A percentile compares a stretch with the other conserved stretches of the same genome.
Evolutionary conservation across 2,113 vertebrate species (phyloP).

Genomic region (Origma solitaria): DNA sequence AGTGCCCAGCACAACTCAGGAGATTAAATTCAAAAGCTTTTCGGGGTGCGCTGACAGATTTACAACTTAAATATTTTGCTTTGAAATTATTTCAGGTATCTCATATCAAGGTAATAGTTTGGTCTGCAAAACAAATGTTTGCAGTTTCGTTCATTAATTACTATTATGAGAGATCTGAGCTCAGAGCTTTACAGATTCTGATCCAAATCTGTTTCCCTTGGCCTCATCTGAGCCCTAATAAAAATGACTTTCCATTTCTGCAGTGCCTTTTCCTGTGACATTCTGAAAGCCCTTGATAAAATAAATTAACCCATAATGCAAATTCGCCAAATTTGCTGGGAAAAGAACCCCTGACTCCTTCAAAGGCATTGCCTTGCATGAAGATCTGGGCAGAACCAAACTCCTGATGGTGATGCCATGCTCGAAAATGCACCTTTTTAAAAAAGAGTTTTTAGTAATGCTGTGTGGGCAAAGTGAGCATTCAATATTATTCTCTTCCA

Average conservation of each 20-base stretch:
- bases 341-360: not conserved
- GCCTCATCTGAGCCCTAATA: not conserved
- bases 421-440: not conserved
- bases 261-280: not conserved
- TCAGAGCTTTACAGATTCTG: not conserved
- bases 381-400: not conserved
- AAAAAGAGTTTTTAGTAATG: not conserved
- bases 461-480: constrained; percentile 59
- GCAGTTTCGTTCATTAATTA: not conserved
- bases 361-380: not conserved
- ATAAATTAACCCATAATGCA: not conserved
- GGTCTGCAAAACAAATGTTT: constrained; percentile 35
- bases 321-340: not conserved
- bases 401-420: not conserved
- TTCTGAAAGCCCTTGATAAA: not conserved
- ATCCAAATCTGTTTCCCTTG: constrained; percentile 27
- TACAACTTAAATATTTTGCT: constrained; percentile 9
- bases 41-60: not conserved
- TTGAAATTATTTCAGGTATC: not conserved
- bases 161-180: not conserved
- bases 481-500: constrained; percentile 7
- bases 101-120: not conserved
- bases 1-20: not conserved
- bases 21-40: not conserved
- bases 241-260: not conserved